These are phyloP conservation scores for Plebejus melissa DNA, from an alignment of 2,888 invertebrate species.

Conservation along the genomic window DNA sequence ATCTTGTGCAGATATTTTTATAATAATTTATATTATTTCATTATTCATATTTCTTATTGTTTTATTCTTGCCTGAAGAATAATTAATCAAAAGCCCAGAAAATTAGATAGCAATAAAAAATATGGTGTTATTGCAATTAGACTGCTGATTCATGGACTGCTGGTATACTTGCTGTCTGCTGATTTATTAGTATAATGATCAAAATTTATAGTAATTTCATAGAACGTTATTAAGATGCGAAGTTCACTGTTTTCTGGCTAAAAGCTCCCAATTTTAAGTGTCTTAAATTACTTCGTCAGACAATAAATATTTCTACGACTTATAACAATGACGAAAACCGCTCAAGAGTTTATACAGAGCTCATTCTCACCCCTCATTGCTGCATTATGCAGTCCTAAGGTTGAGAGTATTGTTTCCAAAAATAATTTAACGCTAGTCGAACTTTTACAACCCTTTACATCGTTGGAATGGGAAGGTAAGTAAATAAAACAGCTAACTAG, in stretches of 20 bases:
- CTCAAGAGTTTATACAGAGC: slow-evolving; percentile 92
- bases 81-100: neutral
- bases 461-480: slow-evolving; percentile 77
- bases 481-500: neutral
- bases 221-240: too few relatives aligned
- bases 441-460: slow-evolving; percentile 93
- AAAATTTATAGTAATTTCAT: too few relatives aligned
- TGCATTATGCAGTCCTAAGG: slow-evolving; percentile 89
- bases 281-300: too few relatives aligned
- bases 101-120: neutral
- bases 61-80: too few relatives aligned
- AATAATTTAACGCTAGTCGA: slow-evolving; percentile 95
- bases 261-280: too few relatives aligned
- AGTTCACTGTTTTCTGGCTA: too few relatives aligned
- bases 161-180: too few relatives aligned
- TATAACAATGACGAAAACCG: slow-evolving; percentile 60
- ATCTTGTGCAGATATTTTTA: too few relatives aligned
- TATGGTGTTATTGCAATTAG: neutral
- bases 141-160: too few relatives aligned
- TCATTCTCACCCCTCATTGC: slow-evolving; percentile 95
- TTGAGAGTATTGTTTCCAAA: slow-evolving; percentile 90
- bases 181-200: too few relatives aligned
- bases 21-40: too few relatives aligned
- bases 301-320: neutral
- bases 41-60: too few relatives aligned